Evolutionary conservation across 2,797 vertebrate species (phyloP).

Genomic region (Astyanax mexicanus): DNA sequence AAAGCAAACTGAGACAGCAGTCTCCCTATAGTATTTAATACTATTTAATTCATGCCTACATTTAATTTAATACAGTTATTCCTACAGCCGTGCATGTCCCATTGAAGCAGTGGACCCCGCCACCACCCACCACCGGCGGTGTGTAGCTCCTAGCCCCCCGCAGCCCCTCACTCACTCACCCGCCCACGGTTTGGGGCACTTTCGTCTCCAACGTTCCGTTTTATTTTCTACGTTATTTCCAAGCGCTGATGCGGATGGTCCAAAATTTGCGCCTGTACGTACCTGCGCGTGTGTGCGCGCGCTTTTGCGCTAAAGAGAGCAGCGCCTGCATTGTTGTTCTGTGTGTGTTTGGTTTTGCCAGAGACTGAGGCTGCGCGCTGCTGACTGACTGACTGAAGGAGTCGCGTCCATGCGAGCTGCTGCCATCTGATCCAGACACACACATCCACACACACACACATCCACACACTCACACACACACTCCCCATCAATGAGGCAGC

Average conservation of each 20-base stretch:
- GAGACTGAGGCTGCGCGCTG: conserved; percentile 85
- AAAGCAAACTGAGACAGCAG: too few species aligned
- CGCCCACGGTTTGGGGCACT: background rate
- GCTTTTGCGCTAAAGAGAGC: background rate
- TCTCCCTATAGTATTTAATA: too few species aligned
- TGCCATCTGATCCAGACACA: conserved; percentile 83
- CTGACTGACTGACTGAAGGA: conserved; percentile 76
- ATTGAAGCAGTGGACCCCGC: background rate
- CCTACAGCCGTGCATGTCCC: background rate
- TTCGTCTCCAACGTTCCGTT: background rate
- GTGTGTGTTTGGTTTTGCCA: conserved; percentile 57
- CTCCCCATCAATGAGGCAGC: conserved; percentile 98
- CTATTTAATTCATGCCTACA: too few species aligned
- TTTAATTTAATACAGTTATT: background rate
- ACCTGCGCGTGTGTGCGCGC: background rate
- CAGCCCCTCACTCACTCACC: background rate
- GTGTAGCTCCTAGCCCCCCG: background rate
- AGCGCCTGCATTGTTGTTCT: conserved; percentile 6
- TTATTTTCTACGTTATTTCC: background rate
- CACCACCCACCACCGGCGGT: too few species aligned
- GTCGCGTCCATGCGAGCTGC: conserved; percentile 96
- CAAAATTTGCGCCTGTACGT: background rate
- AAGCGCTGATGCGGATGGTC: background rate
- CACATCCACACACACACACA: conserved; percentile 16
- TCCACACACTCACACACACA: conserved; percentile 63